Evolutionary conservation across 1,140 invertebrate genomes (phyloP), one percentile per base, ranked within the genome.

Genomic region (Latrodectus geometricus): DNA sequence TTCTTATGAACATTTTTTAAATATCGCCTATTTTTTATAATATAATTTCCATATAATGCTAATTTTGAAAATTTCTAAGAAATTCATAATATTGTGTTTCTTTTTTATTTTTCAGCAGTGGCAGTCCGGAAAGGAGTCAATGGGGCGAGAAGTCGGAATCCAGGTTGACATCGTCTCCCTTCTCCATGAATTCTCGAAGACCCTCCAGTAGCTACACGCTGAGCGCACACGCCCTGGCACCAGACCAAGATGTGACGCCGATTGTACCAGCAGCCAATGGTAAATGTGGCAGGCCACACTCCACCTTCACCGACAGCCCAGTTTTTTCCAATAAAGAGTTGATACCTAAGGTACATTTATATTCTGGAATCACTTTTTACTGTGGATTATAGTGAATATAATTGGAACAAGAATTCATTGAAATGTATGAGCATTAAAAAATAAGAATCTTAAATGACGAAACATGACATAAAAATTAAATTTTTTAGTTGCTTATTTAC

Each of bases 181-280:
- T 86, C 8, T 77, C 49, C 20, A 66, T 35, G 48, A 84, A 23
- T 8, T 49, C 73, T 15, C 49, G 83, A 65, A 75, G 83, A 15
- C 83, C 83, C 66, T 86, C 83, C 49, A 86, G 83, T n/a, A 86
- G 83, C 17, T 86, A 86, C 75, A 78, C 83, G 20, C 75, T 86
- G n/a, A 86, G 83, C 15, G 65, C 83, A 14, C 83, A 86, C 9
- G 66, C 75, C 9, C 23, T 86, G 23, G 20, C 74, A 0, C 75
- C 83, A 8, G 83, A 86, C 9, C 49, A 69, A 35, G 78, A 81
- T 7, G n/a, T 35, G 12, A 17, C 54, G 35, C 73, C 15, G 35
- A 35, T 35, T 35, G 15, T n/a, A 9, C 15, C 68, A 69, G 35
- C 56, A 49, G n/a, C 50, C 21, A 54, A 61, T 61, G 54, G 77